A percentile compares a stretch with the other conserved stretches of the same genome.
phyloP scores from a whole-genome alignment of 35 echinoderm and acorn worm genomes.

The Stichopus chloronotus region DNA sequence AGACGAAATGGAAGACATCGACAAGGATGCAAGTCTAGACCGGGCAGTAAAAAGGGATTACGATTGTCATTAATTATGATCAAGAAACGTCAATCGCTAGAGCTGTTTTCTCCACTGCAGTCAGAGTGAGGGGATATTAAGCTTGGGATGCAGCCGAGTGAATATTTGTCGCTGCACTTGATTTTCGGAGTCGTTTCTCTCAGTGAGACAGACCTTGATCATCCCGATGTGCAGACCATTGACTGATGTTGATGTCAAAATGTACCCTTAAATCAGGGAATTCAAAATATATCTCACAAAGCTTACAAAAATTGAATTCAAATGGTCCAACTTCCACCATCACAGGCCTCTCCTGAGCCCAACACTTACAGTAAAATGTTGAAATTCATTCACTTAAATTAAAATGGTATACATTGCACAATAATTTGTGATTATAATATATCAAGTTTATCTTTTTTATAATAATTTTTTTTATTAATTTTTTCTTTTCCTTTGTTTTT shows the following conservation, averaged over 20 bases:
- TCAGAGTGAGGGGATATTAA: background rate
- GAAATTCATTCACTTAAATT: no score
- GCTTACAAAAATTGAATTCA: no score
- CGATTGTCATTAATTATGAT: background rate
- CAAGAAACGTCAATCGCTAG: background rate
- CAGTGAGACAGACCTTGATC: background rate
- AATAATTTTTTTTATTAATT: no score
- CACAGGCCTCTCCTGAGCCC: no score
- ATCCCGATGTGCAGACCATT: background rate
- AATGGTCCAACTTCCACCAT: no score
- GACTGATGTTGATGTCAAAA: background rate
- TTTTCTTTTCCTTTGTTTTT: no score
- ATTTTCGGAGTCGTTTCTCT: background rate
- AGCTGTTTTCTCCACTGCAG: background rate
- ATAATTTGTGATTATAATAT: no score
- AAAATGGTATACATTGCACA: no score
- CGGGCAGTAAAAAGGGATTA: background rate
- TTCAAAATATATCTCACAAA: no score
- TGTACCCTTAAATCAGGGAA: no score
- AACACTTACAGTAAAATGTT: no score
- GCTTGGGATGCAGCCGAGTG: background rate
- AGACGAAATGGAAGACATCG: background rate
- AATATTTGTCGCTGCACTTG: background rate
- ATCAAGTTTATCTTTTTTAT: no score
- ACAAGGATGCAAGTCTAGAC: background rate